These are phyloP conservation scores for Archivesica marissinica DNA, from an alignment of 1,140 invertebrate species.

Conservation along the genomic window DNA sequence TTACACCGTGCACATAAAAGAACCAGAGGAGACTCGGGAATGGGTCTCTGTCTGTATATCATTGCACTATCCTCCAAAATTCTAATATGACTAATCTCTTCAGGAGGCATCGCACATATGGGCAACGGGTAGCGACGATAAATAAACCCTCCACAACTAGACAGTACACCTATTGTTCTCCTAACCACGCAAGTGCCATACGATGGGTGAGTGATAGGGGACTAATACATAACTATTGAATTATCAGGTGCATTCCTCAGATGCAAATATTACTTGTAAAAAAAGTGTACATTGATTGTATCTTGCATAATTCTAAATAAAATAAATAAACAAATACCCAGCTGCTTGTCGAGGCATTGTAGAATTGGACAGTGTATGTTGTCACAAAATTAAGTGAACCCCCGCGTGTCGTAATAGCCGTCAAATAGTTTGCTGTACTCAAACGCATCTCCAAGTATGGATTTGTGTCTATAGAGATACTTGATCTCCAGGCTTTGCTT, in stretches of 20 bases:
- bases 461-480: background rate
- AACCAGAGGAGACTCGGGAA: too few species aligned
- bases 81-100: too few species aligned
- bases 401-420: slow-evolving; percentile 37
- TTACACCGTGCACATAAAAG: too few species aligned
- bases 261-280: background rate
- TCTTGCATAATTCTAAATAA: background rate
- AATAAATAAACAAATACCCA: slow-evolving; percentile 6
- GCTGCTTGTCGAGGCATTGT: background rate
- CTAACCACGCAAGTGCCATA: background rate
- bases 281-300: background rate
- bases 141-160: background rate
- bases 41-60: too few species aligned
- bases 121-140: too few species aligned
- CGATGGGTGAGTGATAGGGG: background rate
- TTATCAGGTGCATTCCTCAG: background rate
- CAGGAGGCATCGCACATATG: too few species aligned
- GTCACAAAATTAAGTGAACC: background rate
- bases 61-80: too few species aligned
- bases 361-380: slow-evolving; percentile 29
- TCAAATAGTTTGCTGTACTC: background rate
- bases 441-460: slow-evolving; percentile 10
- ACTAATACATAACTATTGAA: background rate
- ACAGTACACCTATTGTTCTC: too few species aligned
- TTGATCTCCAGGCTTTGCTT: slow-evolving; percentile 3